phyloP scores from a whole-genome alignment of 2,888 invertebrate genomes.

The Apotomis capreana region DNA sequence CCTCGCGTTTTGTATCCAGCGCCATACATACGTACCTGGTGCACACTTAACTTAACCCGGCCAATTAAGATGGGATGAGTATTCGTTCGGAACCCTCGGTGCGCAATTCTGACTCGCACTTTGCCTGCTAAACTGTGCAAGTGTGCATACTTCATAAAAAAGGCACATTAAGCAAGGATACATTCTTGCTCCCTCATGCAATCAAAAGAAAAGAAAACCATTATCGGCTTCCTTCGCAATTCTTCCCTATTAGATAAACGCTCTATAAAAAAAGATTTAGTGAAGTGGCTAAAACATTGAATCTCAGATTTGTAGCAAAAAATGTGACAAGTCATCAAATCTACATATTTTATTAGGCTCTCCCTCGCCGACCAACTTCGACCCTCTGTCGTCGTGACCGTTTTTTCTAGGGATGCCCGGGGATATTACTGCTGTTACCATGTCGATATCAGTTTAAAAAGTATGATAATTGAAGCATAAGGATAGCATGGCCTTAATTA shows the following conservation, averaged over 20 bases:
- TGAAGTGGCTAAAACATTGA: constrained; percentile 76
- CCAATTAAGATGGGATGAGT: too few species aligned
- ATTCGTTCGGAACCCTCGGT: too few species aligned
- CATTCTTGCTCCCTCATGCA: background rate
- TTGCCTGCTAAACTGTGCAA: too few species aligned
- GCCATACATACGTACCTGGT: too few species aligned
- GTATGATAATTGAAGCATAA: background rate
- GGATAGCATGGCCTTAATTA: too few species aligned
- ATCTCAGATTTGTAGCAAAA: constrained; percentile 81
- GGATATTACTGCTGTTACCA: constrained; percentile 42
- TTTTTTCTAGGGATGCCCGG: constrained; percentile 62
- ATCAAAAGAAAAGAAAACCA: background rate
- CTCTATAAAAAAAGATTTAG: constrained; percentile 59
- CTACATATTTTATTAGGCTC: constrained; percentile 83
- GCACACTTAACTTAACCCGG: too few species aligned
- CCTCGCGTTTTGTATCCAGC: too few species aligned
- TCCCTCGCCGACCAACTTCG: constrained; percentile 72
- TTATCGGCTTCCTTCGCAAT: constrained; percentile 11
- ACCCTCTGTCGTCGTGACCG: constrained; percentile 73
- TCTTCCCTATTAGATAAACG: constrained; percentile 48
- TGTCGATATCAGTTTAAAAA: constrained; percentile 56
- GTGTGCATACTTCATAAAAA: background rate
- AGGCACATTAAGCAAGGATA: background rate
- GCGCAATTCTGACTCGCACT: too few species aligned
- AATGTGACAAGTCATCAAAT: constrained; percentile 84